Base-by-base conservation (phyloP, 2,888 invertebrate genomes). In the Homarus gammarus region DNA sequence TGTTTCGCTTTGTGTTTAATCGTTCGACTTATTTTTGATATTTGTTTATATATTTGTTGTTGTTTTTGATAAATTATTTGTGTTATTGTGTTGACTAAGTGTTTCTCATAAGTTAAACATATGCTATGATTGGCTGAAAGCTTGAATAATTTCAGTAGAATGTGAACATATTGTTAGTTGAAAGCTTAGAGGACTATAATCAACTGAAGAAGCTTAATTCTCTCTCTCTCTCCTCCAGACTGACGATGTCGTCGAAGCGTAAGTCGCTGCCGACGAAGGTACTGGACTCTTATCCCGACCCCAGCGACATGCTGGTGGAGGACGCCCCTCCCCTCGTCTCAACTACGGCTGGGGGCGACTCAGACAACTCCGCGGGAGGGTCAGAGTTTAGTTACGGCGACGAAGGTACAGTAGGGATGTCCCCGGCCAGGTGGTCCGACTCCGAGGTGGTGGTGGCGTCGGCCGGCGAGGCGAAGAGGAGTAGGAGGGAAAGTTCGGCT, bases 201-300 rank as follows among this genome's bases (percentile, higher is more conserved):
- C 40, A 1, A 5, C 12, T n/a, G n/a, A n/a, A 3, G n/a, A 22
- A n/a, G n/a, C n/a, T n/a, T 49, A 64, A 64, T n/a, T 51, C 10
- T 18, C 36, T 40, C 64, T 91, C 93, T 94, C 94, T 95, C 95
- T 94, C 94, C 95, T 94, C 94, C 95, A 92, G 93, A 94, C 95
- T 95, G 94, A 97, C 96, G 95, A 98, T 98, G 98, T 98, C 98
- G 96, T 98, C 98, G 95, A 98, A 98, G 96, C 96, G 98, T 95
- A 98, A 98, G 95, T 98, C 98, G 94, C 97, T 98, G 94, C 98
- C 98, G 94, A 97, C 97, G 93, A 98, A 98, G 95, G 96, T 98
- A 95, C 95, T 96, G 94, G 97, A 97, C 96, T 96, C 95, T 95
- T 93, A 94, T 92, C 56, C 84, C 95, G 94, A 94, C 95, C 94